A percentile compares a stretch with the other conserved stretches of the same genome.
phyloP scores from a whole-genome alignment of 1,140 invertebrate genomes.

The Bombus affinis region DNA sequence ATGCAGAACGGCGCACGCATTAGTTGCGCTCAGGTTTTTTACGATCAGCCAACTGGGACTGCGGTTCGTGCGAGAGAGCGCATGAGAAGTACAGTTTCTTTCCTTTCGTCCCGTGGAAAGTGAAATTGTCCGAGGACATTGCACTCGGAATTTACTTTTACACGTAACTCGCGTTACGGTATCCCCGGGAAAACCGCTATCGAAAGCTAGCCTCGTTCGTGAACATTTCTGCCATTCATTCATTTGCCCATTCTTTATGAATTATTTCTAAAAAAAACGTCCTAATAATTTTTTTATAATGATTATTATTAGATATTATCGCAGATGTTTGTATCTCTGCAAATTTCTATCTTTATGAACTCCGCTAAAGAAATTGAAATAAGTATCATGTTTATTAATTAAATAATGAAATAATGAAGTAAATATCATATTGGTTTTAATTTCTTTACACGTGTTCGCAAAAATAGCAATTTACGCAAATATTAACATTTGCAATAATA shows the following conservation, averaged over 20 bases:
- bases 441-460: too few species aligned
- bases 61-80: neutral
- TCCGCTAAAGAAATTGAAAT: too few species aligned
- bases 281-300: too few species aligned
- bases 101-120: conserved; percentile 34
- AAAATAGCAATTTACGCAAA: too few species aligned
- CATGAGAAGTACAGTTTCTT: conserved; percentile 27
- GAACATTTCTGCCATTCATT: neutral
- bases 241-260: neutral
- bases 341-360: too few species aligned
- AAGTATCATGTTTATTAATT: too few species aligned
- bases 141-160: conserved; percentile 41
- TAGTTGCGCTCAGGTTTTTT: neutral
- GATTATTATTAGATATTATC: too few species aligned
- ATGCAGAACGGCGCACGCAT: conserved; percentile 3
- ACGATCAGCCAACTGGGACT: conserved; percentile 7
- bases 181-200: conserved; percentile 25
- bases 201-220: conserved; percentile 7
- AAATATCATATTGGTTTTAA: too few species aligned
- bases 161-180: conserved; percentile 37
- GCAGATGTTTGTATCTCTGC: neutral
- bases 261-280: neutral
- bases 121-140: conserved; percentile 37
- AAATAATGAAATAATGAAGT: too few species aligned
- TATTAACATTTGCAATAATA: too few species aligned